Evolutionary conservation across 2,797 vertebrate species (phyloP).

Genomic region (Eremophila alpestris): DNA sequence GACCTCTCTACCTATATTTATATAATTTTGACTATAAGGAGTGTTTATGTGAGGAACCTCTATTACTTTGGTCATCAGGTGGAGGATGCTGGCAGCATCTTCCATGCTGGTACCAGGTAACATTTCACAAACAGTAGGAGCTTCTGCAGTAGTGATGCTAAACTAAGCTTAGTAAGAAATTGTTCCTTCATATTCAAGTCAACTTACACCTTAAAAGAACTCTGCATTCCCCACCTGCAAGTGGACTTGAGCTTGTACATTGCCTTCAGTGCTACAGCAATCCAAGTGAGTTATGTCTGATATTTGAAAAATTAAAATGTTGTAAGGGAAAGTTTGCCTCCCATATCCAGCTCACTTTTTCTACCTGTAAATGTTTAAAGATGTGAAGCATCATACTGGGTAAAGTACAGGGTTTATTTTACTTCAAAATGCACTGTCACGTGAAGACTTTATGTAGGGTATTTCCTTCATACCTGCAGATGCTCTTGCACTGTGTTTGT

Average conservation of each 20-base stretch:
- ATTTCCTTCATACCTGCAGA: background rate
- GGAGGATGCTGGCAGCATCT: background rate
- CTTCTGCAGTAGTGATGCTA: background rate
- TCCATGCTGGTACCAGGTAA: background rate
- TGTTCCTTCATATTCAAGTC: background rate
- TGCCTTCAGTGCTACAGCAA: too few relatives aligned
- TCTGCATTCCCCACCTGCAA: background rate
- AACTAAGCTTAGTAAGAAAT: background rate
- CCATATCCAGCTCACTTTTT: background rate
- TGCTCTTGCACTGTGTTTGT: background rate
- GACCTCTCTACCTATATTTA: background rate
- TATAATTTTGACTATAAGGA: background rate
- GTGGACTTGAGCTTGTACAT: fast-evolving
- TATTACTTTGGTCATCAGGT: background rate
- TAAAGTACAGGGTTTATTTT: background rate
- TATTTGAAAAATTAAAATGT: background rate
- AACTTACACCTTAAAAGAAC: background rate
- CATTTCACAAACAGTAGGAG: background rate
- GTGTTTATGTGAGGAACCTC: background rate
- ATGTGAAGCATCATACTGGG: background rate
- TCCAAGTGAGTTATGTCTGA: background rate
- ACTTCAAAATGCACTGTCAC: background rate
- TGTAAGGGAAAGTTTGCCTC: background rate
- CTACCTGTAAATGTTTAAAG: background rate
- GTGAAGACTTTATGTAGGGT: background rate